Conservation (phyloP, 2,888 invertebrate genomes). For the Chrysodeixis includens region DNA sequence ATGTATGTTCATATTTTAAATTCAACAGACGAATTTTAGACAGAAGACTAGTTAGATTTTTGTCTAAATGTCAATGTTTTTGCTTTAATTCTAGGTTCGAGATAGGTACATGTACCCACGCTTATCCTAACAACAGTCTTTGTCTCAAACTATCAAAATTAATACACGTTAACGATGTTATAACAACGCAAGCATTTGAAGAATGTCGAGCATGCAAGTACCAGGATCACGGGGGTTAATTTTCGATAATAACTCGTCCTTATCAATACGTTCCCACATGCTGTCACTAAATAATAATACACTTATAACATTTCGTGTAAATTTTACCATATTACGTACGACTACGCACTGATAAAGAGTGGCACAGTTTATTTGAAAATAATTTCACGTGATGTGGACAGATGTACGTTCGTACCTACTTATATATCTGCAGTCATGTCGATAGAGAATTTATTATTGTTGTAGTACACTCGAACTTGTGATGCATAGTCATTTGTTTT, state of each 20-base stretch:
- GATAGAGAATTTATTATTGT: conserved; percentile 22
- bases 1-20: no score
- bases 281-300: conserved; percentile 25
- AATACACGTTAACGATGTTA: neutral
- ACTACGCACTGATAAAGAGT: conserved; percentile 42
- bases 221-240: conserved; percentile 29
- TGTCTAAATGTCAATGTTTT: no score
- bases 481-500: conserved; percentile 12
- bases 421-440: conserved; percentile 11
- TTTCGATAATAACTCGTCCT: conserved; percentile 26
- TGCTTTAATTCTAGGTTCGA: no score
- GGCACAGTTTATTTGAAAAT: conserved; percentile 52
- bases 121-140: neutral
- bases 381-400: conserved; percentile 54
- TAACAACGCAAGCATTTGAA: neutral
- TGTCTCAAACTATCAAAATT: neutral
- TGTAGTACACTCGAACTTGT: conserved; percentile 7
- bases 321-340: conserved; percentile 25
- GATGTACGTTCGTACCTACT: neutral
- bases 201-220: conserved; percentile 29
- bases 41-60: no score
- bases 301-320: conserved; percentile 26
- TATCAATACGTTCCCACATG: conserved; percentile 38
- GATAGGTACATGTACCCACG: neutral
- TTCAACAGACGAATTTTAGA: no score